Evolutionary conservation across 1,140 invertebrate species (phyloP).

Genomic region (Aradophagus sp.): DNA sequence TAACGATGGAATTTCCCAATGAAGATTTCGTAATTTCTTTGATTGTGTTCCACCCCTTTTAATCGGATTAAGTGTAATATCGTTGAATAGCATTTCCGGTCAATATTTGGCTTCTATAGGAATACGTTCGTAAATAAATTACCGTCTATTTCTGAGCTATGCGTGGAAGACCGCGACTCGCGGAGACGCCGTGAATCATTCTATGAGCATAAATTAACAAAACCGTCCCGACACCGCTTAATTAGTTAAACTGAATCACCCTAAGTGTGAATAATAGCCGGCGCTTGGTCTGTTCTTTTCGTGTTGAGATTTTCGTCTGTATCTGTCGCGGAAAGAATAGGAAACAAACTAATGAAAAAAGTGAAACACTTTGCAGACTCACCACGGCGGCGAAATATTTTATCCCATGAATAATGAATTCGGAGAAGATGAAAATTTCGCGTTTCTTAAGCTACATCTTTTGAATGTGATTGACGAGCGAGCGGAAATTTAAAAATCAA

Average conservation of each 20-base stretch:
- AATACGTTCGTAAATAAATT: constrained; percentile 13
- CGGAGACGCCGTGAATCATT: constrained; percentile 67
- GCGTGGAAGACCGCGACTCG: constrained; percentile 24
- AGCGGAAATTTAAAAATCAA: background rate
- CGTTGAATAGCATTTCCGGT: no score
- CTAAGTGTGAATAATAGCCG: constrained; percentile 70
- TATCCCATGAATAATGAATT: constrained; percentile 11
- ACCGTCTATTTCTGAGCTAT: constrained; percentile 28
- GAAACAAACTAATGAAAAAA: constrained; percentile 42
- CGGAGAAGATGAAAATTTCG: constrained; percentile 1
- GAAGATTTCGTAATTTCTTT: no score
- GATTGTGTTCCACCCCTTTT: no score
- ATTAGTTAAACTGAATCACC: constrained; percentile 73
- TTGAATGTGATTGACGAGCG: constrained; percentile 7
- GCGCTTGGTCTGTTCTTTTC: constrained; percentile 56
- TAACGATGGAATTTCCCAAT: no score
- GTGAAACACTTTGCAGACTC: constrained; percentile 15
- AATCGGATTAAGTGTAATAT: no score
- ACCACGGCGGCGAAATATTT: constrained; percentile 18
- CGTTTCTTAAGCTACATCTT: background rate
- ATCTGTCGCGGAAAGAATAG: constrained; percentile 22
- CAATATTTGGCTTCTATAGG: no score
- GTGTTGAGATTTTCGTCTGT: constrained; percentile 32
- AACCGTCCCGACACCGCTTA: constrained; percentile 69
- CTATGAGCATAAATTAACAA: constrained; percentile 71